Percentiles rank a stretch among this genome's conserved stretches.
phyloP scores from a whole-genome alignment of 2,797 vertebrate species.

The Chaetodon trifasciatus region DNA sequence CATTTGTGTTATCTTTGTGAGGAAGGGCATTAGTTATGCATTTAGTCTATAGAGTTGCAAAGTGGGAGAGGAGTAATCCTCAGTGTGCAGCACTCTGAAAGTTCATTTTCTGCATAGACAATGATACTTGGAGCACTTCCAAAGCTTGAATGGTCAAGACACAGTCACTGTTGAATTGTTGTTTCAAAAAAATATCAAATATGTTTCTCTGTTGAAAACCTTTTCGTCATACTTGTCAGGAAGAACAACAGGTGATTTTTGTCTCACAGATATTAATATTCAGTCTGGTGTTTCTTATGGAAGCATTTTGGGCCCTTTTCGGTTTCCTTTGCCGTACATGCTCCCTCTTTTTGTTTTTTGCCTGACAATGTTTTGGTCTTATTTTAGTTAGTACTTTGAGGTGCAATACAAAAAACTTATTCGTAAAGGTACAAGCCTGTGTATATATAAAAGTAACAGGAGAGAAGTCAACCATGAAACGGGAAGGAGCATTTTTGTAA shows the following conservation, averaged over 20 bases:
- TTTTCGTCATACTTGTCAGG: neutral
- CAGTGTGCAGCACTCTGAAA: neutral
- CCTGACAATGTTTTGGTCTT: neutral
- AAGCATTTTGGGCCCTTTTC: neutral
- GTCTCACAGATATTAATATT: neutral
- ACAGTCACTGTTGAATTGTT: neutral
- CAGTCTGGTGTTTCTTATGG: constrained; percentile 1
- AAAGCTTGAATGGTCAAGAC: neutral
- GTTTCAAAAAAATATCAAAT: neutral
- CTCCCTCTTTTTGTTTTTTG: neutral
- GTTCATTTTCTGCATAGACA: neutral
- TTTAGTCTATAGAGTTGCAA: constrained; percentile 4
- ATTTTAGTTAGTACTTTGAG: neutral
- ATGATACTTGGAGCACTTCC: too few species aligned
- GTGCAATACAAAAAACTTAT: neutral
- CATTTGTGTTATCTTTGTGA: constrained; percentile 18
- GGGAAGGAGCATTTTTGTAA: neutral
- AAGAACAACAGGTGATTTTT: neutral
- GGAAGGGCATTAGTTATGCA: neutral
- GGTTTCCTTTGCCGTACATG: neutral
- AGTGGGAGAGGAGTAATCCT: neutral
- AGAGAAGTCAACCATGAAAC: neutral
- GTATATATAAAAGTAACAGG: neutral
- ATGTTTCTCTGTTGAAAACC: neutral
- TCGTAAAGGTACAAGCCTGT: neutral